Base-by-base conservation (phyloP, 2,888 invertebrate species). In the Lampropteryx suffumata region DNA sequence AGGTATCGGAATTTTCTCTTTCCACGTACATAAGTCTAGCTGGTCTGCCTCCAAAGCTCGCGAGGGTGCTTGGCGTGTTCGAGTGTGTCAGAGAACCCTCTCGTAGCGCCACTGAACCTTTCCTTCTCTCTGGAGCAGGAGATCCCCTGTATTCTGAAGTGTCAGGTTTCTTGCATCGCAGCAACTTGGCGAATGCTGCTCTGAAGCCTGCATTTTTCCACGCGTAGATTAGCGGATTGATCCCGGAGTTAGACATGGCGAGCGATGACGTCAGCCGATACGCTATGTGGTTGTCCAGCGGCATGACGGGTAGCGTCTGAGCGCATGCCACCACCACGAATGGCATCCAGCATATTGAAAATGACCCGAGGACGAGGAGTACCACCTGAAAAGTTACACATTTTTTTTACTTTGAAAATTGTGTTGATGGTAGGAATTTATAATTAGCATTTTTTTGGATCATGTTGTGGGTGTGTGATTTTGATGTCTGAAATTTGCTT, bases 161-260 rank as follows among this genome's bases (percentile, higher is more conserved):
- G 65, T 94, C 93, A 0, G 93, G 93, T 52, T 91, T 87, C 68
- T 92, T 91, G 72, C 95, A 95, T 17, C 92, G 92, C 10, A 95
- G 79, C 8, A 95, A 84, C 58, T 92, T 92, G 24, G 91, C 90
- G 71, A 96, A 95, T 0, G 95, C 94, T 40, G 92, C 92, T 3
- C 95, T 92, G 74, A 95, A 96, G 57, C 94, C 95, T 5, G 93
- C 91, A 76, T 95, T 96, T 78, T 96, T 96, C 96, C 96, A 96
- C 24, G 95, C 95, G 84, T 96, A 96, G 66, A 96, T 95, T 34
- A 96, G 84, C 0, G 96, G 96, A 82, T 96, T 96, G 70, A 95
- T 92, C 21, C 94, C 94, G 6, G 95, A 96, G 79, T 96, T 96
- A 43, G 94, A 92, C 90, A 96, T 94, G 14, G 95, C 96, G 57